phyloP scores from a whole-genome alignment of 2,113 vertebrate species.

The Dicerorhinus sumatrensis region DNA sequence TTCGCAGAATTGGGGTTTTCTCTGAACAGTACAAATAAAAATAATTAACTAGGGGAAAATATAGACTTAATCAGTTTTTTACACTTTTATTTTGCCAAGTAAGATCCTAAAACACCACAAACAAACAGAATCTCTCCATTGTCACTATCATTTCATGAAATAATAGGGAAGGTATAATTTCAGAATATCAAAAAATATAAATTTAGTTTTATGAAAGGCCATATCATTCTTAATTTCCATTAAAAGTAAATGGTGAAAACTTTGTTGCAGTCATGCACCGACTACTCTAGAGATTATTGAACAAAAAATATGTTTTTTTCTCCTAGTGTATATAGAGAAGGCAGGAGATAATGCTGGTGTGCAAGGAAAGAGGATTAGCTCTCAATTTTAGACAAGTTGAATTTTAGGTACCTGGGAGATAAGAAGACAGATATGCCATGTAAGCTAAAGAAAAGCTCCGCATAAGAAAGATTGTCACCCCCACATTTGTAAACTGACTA shows the following conservation, averaged over 20 bases:
- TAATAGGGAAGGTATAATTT: neutral
- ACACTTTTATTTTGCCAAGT: neutral
- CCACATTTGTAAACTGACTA: neutral
- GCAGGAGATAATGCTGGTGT: neutral
- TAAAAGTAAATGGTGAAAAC: neutral
- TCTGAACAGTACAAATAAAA: neutral
- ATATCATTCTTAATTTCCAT: neutral
- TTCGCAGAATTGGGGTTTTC: neutral
- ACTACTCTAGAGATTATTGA: neutral
- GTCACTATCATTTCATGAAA: neutral
- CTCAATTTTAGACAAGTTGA: neutral
- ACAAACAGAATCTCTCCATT: neutral
- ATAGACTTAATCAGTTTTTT: neutral
- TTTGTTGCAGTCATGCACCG: neutral
- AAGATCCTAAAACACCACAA: neutral
- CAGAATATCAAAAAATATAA: neutral
- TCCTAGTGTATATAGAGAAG: neutral
- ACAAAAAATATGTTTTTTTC: neutral
- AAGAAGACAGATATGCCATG: neutral
- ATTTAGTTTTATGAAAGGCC: neutral
- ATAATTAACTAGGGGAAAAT: neutral
- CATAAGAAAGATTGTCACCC: neutral
- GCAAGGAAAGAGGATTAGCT: neutral
- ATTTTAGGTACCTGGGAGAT: neutral
- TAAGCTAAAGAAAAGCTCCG: neutral